These are phyloP conservation scores for Todus mexicanus DNA, from an alignment of 2,797 vertebrate species.

Conservation along the genomic window DNA sequence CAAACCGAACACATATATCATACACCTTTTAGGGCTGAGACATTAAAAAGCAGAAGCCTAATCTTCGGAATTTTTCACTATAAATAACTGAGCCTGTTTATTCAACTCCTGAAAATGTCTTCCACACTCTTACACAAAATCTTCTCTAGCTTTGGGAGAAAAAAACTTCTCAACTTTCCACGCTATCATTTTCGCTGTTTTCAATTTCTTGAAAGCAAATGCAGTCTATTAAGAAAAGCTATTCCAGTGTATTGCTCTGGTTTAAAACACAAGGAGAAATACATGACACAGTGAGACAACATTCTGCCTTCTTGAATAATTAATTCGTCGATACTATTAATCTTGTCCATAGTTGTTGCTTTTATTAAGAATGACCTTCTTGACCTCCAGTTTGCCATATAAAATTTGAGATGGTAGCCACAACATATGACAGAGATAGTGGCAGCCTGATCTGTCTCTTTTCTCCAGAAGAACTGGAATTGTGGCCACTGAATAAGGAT, in stretches of 20 bases:
- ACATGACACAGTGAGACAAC: not conserved
- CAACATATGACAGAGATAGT: not conserved
- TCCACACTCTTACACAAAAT: not conserved
- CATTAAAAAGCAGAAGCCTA: slow-evolving; percentile 34
- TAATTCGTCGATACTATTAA: not conserved
- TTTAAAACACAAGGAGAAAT: not conserved
- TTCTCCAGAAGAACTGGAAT: not conserved
- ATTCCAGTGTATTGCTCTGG: not conserved
- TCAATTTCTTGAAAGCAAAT: not conserved
- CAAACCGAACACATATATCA: not conserved
- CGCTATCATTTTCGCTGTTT: not conserved
- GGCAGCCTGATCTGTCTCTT: not conserved
- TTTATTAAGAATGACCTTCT: not conserved
- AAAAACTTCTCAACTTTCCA: not conserved
- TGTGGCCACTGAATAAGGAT: not conserved
- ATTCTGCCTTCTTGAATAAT: not conserved
- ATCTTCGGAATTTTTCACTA: slow-evolving; percentile 48
- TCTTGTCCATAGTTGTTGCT: not conserved
- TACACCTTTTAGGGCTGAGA: slow-evolving; percentile 10
- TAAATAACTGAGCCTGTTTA: slow-evolving; percentile 36
- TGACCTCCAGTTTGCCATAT: not conserved
- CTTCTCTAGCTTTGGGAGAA: not conserved
- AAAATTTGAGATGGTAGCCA: not conserved
- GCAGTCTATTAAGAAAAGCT: not conserved
- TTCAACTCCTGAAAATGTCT: not conserved